These are phyloP conservation scores for Cyphomyrus plagiostoma DNA, from an alignment of 2,113 vertebrate species.

Conservation along the genomic window DNA sequence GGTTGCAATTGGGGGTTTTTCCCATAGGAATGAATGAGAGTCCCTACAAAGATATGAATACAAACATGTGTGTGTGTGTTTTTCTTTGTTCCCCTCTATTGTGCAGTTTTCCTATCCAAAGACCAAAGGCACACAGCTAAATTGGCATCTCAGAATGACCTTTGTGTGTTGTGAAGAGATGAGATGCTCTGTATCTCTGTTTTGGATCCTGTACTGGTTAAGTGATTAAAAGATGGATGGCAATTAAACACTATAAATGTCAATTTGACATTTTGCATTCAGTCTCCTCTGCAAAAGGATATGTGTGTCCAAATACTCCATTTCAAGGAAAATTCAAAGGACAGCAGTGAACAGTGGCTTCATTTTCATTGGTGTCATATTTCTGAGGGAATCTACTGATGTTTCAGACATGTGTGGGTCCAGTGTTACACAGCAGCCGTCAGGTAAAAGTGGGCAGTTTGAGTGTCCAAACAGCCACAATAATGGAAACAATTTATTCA, in stretches of 20 bases:
- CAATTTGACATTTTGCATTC: neutral
- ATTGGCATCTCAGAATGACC: neutral
- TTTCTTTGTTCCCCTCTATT: too few relatives aligned
- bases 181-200: neutral
- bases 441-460: neutral
- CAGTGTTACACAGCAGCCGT: neutral
- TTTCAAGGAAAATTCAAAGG: neutral
- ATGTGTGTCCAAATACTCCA: neutral
- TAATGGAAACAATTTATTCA: constrained; percentile 36
- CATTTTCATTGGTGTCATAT: neutral
- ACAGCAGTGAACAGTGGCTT: neutral
- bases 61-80: too few relatives aligned
- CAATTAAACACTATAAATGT: neutral
- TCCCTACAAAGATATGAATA: too few relatives aligned
- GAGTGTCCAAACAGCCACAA: neutral
- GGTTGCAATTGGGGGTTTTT: too few relatives aligned
- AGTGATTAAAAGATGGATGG: neutral
- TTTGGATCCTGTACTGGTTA: neutral
- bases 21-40: too few relatives aligned
- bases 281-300: neutral
- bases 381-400: neutral
- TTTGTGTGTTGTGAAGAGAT: neutral
- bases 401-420: neutral
- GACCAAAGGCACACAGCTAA: neutral
- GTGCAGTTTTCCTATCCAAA: neutral